Base-by-base conservation (phyloP, 2,797 vertebrate species). In the Clarias platycephalus region DNA sequence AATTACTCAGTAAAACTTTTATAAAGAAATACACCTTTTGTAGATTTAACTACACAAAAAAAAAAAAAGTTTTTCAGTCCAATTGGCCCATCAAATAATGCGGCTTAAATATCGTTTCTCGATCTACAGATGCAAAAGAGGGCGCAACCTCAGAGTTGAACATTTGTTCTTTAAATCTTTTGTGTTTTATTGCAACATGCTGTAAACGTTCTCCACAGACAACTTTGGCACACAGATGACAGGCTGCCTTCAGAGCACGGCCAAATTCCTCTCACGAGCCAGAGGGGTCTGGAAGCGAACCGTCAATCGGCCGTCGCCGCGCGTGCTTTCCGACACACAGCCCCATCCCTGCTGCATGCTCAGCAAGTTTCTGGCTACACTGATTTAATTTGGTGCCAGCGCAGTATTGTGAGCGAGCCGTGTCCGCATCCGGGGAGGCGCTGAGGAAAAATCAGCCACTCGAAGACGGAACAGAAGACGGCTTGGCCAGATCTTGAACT, bases 381-480 rank as follows among this genome's bases (percentile, higher is more conserved):
- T 76, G 80, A 87, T 85, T 83, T 86, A 83, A 90, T 90, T 90
- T 87, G 87, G 58, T 58, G 77, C 74, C 76, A 83, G 84, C 83
- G 66, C 83, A 82, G 86, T 87, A 83, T 76, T 78, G 68, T 31
- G 68, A 79, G 71, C 49, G 31, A 40, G 80, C 34, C 58, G 12
- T 62, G 75, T 37, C 75, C 58, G 12, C 37, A 49, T 37, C 75
- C n/a, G 34, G 58, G 34, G 58, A 40, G 58, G 58, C 34, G 1
- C n/a, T 58, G 40, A 5, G 57, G 44, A 82, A 63, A 44, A 70
- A 79, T 77, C 55, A 16, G 75, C 44, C 81, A 62, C 40, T 31
- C n/a, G 37, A 37, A 34, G 34, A 34, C 1, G 34, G 62, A 75
- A 20, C 55, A 72, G 63, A 85, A 28, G 70, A 74, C 44, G 26